A percentile compares a stretch with the other conserved stretches of the same genome.
phyloP scores from a whole-genome alignment of 2,113 vertebrate genomes.

The Coracopsis vasa region DNA sequence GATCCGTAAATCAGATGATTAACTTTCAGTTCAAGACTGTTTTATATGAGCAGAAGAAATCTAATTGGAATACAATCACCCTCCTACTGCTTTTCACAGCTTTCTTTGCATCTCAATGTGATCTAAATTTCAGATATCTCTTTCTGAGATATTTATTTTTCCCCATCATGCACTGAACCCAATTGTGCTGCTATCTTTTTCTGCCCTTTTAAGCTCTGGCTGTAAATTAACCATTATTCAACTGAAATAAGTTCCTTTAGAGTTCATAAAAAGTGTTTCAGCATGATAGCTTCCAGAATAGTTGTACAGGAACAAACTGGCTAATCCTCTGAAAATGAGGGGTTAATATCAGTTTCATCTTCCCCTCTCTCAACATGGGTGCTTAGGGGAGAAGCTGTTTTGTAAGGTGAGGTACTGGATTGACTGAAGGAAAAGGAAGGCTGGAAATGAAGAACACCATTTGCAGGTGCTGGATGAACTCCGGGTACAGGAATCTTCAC shows the following conservation, averaged over 20 bases:
- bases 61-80: constrained; percentile 73
- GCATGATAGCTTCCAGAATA: not conserved
- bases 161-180: constrained; percentile 42
- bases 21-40: constrained; percentile 64
- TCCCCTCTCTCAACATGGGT: not conserved
- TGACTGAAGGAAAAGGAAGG: not conserved
- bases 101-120: constrained; percentile 69
- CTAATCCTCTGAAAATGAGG: not conserved
- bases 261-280: constrained; percentile 62
- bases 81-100: constrained; percentile 64
- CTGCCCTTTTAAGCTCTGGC: constrained; percentile 58
- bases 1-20: constrained; percentile 73
- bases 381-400: not conserved
- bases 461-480: not conserved
- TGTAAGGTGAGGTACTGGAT: not conserved
- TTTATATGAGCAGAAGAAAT: constrained; percentile 61
- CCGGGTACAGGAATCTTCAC: not conserved
- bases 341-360: not conserved
- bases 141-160: constrained; percentile 73
- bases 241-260: constrained; percentile 54
- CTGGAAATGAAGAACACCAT: not conserved
- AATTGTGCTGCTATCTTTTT: constrained; percentile 64
- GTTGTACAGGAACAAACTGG: not conserved
- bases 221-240: constrained; percentile 70
- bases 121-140: constrained; percentile 75